Conservation (phyloP, 2,113 vertebrate species). For the Chionodraco myersi region DNA sequence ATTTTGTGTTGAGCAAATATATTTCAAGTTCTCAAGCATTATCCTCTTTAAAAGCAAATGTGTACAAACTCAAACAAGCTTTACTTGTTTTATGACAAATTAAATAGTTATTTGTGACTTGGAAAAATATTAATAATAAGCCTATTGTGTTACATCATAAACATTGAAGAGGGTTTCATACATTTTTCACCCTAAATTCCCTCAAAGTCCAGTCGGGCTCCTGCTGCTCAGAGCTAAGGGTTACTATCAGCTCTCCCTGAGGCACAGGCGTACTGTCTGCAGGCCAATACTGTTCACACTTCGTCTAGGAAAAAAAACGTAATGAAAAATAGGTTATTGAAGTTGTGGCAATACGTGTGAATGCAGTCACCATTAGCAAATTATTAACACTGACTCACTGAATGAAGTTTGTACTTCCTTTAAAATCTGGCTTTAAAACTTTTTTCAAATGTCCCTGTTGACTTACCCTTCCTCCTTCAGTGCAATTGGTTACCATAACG, state of each 20-base stretch:
- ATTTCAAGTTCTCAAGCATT: not conserved
- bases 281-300: conserved; percentile 91
- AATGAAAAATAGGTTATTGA: not conserved
- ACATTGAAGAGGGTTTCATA: conserved; percentile 51
- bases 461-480: conserved; percentile 84
- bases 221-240: conserved; percentile 71
- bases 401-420: not conserved
- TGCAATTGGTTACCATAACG: conserved; percentile 91
- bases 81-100: no score
- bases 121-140: not conserved
- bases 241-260: conserved; percentile 79
- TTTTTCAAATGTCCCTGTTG: not conserved
- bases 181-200: conserved; percentile 83
- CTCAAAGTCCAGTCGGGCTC: conserved; percentile 82
- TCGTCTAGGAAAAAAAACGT: conserved; percentile 73
- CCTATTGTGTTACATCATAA: not conserved
- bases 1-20: not conserved
- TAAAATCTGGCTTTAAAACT: not conserved
- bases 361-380: not conserved
- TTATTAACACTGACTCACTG: not conserved
- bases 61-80: not conserved
- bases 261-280: conserved; percentile 67
- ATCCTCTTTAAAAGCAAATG: not conserved
- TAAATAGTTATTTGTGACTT: not conserved
- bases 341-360: not conserved